phyloP scores from a whole-genome alignment of 2,797 vertebrate species.

The Apogon talboti region DNA sequence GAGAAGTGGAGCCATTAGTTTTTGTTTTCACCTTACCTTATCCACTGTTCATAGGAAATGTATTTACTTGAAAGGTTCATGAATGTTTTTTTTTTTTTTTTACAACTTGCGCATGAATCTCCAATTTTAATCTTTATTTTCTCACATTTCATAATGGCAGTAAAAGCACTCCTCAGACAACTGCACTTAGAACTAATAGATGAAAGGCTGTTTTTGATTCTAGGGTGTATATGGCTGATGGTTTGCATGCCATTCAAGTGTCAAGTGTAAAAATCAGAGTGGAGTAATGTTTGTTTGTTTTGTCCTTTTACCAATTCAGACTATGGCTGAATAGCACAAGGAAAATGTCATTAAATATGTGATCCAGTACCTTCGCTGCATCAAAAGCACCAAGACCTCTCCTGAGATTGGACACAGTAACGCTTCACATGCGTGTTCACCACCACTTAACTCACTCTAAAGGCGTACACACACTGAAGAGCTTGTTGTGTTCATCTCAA shows the following conservation, averaged over 20 bases:
- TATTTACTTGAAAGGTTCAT: too few relatives aligned
- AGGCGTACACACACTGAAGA: slow-evolving; percentile 35
- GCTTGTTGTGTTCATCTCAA: slow-evolving; percentile 50
- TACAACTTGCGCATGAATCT: too few relatives aligned
- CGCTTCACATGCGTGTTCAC: slow-evolving; percentile 18
- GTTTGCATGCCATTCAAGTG: neutral
- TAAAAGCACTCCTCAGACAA: too few relatives aligned
- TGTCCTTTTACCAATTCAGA: slow-evolving; percentile 6
- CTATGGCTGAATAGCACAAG: neutral
- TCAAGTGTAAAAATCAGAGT: neutral
- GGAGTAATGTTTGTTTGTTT: neutral
- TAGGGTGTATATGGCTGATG: neutral
- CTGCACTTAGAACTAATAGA: neutral
- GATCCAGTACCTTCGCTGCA: slow-evolving; percentile 1
- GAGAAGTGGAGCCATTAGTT: neutral
- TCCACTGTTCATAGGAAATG: too few relatives aligned
- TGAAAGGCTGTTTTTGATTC: neutral
- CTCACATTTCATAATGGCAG: neutral
- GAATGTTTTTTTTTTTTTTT: too few relatives aligned
- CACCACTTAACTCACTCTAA: slow-evolving; percentile 45
- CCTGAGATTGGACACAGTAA: slow-evolving; percentile 24
- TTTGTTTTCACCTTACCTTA: neutral
- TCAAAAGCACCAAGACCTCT: slow-evolving; percentile 9
- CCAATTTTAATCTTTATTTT: neutral
- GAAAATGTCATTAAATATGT: slow-evolving; percentile 6